phyloP scores from a whole-genome alignment of 2,113 vertebrate species.

The Nibea coibor region DNA sequence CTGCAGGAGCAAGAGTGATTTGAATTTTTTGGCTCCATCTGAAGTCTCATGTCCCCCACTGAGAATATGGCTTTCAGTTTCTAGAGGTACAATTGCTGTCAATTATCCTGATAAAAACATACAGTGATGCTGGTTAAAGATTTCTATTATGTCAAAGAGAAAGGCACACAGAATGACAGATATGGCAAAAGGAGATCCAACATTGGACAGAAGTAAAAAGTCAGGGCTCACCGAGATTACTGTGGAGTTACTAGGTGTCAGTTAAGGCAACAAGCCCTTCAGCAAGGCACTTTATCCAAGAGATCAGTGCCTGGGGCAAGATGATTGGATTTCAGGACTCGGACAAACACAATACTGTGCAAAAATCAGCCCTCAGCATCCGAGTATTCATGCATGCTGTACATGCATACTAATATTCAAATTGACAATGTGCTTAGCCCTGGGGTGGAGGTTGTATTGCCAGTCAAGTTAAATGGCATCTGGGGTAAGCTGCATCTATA shows the following conservation, averaged over 20 bases:
- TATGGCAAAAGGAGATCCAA: not conserved
- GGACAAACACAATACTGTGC: not conserved
- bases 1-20: conserved; percentile 4
- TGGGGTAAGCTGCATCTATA: conserved; percentile 9
- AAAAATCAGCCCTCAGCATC: not conserved
- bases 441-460: not conserved
- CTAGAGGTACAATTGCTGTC: not conserved
- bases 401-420: conserved; percentile 5
- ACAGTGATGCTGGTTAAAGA: not conserved
- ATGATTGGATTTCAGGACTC: not conserved
- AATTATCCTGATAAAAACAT: conserved; percentile 19
- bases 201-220: conserved; percentile 9
- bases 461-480: not conserved
- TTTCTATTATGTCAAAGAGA: not conserved
- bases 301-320: not conserved
- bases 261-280: not conserved
- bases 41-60: not conserved
- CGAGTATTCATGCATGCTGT: not conserved
- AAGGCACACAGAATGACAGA: not conserved
- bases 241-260: not conserved
- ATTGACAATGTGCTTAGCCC: not conserved
- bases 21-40: conserved; percentile 3
- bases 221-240: conserved; percentile 10
- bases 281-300: conserved; percentile 3
- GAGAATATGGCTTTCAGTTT: not conserved